Evolutionary conservation across 2,797 vertebrate genomes (phyloP).

Genomic region (Megalops cyprinoides): DNA sequence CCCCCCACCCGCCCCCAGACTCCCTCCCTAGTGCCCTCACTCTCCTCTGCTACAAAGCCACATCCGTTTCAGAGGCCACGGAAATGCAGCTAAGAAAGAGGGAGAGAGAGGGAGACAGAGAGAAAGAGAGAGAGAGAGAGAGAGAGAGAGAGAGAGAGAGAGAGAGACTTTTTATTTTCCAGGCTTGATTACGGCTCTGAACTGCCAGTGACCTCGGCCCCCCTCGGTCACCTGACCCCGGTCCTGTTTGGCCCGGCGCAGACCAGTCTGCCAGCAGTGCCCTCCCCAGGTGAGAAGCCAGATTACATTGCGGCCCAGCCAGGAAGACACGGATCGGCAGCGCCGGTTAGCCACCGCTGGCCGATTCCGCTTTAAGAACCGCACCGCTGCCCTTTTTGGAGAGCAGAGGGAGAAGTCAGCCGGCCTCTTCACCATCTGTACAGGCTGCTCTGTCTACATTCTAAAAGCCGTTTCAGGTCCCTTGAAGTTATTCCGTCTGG

Average conservation of each 20-base stretch:
- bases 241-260: not conserved
- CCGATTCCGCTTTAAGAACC: conserved; percentile 38
- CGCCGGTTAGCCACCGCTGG: not conserved
- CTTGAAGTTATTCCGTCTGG: conserved; percentile 33
- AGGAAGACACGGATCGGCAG: not conserved
- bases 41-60: not conserved
- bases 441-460: conserved; percentile 39
- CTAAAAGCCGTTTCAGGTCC: conserved; percentile 32
- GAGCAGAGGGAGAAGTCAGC: conserved; percentile 61
- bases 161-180: not conserved
- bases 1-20: conserved; percentile 57
- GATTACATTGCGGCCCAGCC: conserved; percentile 30
- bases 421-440: conserved; percentile 40
- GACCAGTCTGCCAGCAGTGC: not conserved
- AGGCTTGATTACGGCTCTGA: not conserved
- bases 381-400: conserved; percentile 69
- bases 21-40: conserved; percentile 42
- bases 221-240: conserved; percentile 12
- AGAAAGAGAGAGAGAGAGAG: not conserved
- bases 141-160: not conserved
- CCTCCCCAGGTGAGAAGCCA: not conserved
- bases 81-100: not conserved
- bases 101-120: not conserved
- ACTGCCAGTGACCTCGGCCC: conserved; percentile 27
- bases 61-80: not conserved